Evolutionary conservation across 2,797 vertebrate genomes (phyloP), one percentile per base, ranked within the genome.

Genomic region (Helarctos malayanus): DNA sequence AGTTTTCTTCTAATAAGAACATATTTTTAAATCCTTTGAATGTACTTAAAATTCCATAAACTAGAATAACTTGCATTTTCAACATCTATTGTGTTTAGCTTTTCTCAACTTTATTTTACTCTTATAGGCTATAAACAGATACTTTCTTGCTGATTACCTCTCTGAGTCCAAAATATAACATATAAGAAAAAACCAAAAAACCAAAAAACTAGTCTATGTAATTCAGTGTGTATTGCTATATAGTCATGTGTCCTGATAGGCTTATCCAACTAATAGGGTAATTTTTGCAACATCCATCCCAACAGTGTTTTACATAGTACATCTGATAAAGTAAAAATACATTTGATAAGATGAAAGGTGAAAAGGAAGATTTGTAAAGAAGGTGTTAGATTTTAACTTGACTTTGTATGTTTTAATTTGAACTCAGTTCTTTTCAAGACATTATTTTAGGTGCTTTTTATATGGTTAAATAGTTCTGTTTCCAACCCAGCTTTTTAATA

Each of bases 401-500:
- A 71, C 21, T 76, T 91, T 11, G 15, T 49, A 45, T 32, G 15
- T 90, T 92, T 97, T 92, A n/a, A 89, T 78, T 91, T 92, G 88
- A 90, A 80, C 16, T 87, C 21, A 61, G 0, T 63, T 8, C 23
- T 83, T 76, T 75, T 79, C 4, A 93, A 76, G 21, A 45, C 2
- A 13, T 63, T 85, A 69, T 76, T 84, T 92, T 49, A 41, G 25
- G 0, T 82, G n/a, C 18, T 68, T 63, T 80, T 87, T 45, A 80
- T 86, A 18, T 91, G 41, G 19, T 68, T 96, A 41, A 96, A 86
- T 16, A 57, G 13, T 11, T 94, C 73, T 61, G 13, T 73, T 98
- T 97, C 65, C 59, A 97, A 73, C 4, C 79, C 52, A 49, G 27
- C 15, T 85, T 92, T 94, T 89, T 63, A 94, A 85, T 79, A 52